Evolutionary conservation across 2,113 vertebrate species (phyloP), one percentile per base, ranked within the genome.

Genomic region (Chunga burmeisteri): DNA sequence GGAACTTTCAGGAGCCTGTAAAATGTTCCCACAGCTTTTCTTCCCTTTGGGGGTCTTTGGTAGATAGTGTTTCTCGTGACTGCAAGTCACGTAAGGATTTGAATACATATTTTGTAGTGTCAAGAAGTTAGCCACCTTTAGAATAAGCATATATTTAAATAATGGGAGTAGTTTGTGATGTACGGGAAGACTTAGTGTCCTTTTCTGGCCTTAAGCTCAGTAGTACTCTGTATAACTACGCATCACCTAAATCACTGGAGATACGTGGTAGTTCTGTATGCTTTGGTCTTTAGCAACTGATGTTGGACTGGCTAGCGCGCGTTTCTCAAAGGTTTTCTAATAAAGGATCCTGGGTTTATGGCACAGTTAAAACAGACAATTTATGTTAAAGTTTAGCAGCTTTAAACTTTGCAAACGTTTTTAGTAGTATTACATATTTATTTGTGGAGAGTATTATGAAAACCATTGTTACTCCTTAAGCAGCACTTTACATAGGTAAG

Each of bases 261-360:
- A 47, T 50, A 16, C 16, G 38, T 4, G 4, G 49, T 71, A 11
- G 8, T n/a, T 71, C 61, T 59, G n/a, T 62, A 0, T 50, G 36
- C 25, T 68, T 52, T 58, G 10, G 4, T 46, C 29, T 71, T 81
- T 32, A 58, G 71, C 47, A 86, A 25, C 13, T 10, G 53, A 53
- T 22, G 29, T 10, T 66, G n/a, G 38, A 12, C 34, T 46, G 32
- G 26, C 1, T 7, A 49, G 21, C 2, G 5, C 22, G 22, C 29
- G 12, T 13, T 82, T 92, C 63, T 42, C 50, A 47, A 13, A 46
- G 4, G 17, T 27, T 86, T 81, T 36, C 13, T 53, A 6, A 19
- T 32, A 22, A 59, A 85, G n/a, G 27, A 15, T 6, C 29, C 6
- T 16, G 53, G 1, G 1, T 49, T 81, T 1, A 0, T 25, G 62